Percentiles rank a stretch among this genome's conserved stretches.
Evolutionary conservation across 2,797 vertebrate species (phyloP).

Genomic region (Rachycentron canadum): DNA sequence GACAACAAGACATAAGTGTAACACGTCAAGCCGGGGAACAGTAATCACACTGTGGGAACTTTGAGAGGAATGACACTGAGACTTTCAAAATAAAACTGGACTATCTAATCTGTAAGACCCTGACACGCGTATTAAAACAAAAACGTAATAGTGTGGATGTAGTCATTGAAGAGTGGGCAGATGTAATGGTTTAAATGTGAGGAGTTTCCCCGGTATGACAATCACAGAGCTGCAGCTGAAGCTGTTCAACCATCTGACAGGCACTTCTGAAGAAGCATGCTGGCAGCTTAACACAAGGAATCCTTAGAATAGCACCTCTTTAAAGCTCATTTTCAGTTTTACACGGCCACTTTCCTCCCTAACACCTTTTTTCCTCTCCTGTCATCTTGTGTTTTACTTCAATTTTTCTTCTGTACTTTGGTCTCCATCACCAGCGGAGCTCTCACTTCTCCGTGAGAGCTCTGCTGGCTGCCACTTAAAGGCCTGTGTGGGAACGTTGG

Average conservation of each 20-base stretch:
- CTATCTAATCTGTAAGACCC: no score
- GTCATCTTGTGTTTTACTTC: slow-evolving; percentile 17
- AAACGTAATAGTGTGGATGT: no score
- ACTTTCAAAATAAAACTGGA: no score
- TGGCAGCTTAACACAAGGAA: slow-evolving; percentile 19
- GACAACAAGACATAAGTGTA: no score
- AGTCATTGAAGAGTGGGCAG: no score
- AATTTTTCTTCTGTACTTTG: slow-evolving; percentile 25
- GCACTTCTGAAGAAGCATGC: not conserved
- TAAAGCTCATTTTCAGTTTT: slow-evolving; percentile 28
- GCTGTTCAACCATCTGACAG: not conserved
- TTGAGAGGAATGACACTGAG: no score
- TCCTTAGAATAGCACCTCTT: slow-evolving; percentile 14
- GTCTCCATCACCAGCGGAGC: slow-evolving; percentile 25
- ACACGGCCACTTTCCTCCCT: slow-evolving; percentile 7
- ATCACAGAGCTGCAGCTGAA: not conserved
- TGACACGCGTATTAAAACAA: no score
- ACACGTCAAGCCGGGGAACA: no score
- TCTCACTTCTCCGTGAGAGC: slow-evolving; percentile 24
- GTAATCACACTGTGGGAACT: no score
- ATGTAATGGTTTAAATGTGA: not conserved
- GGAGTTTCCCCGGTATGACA: not conserved
- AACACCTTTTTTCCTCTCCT: slow-evolving; percentile 12
- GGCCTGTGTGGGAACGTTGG: slow-evolving; percentile 1
- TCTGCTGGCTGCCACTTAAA: slow-evolving; percentile 19